phyloP scores from a whole-genome alignment of 2,797 vertebrate species.

The Loriculus beryllinus region DNA sequence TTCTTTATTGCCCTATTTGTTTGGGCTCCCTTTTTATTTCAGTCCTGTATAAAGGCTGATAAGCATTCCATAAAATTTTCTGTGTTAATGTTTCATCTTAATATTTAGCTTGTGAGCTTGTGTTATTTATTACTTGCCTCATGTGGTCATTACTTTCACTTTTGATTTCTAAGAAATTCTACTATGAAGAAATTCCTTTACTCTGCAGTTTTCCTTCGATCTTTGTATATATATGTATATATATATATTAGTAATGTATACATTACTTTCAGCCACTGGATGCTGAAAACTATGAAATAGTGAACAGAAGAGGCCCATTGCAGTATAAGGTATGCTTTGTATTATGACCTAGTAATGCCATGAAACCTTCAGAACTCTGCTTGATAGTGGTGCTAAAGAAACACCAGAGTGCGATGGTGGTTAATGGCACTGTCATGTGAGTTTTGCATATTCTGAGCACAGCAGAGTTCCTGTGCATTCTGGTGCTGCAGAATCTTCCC shows the following conservation, averaged over 20 bases:
- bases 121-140: not conserved
- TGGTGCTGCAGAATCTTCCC: not conserved
- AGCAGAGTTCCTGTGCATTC: not conserved
- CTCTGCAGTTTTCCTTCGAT: not conserved
- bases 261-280: not conserved
- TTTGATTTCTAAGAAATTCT: not conserved
- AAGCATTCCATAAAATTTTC: not conserved
- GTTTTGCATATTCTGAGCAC: not conserved
- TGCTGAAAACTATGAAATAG: not conserved
- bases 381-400: not conserved
- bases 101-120: not conserved
- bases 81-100: not conserved
- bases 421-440: not conserved
- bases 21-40: not conserved
- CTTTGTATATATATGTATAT: too few relatives aligned
- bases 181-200: not conserved
- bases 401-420: rapidly evolving
- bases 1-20: not conserved
- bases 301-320: not conserved
- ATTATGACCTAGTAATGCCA: not conserved
- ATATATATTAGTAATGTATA: not conserved
- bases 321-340: not conserved
- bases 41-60: not conserved
- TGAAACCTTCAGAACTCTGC: not conserved
- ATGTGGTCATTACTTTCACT: not conserved